Conservation (phyloP, 1,140 invertebrate genomes). For the Drosophila athabasca region DNA sequence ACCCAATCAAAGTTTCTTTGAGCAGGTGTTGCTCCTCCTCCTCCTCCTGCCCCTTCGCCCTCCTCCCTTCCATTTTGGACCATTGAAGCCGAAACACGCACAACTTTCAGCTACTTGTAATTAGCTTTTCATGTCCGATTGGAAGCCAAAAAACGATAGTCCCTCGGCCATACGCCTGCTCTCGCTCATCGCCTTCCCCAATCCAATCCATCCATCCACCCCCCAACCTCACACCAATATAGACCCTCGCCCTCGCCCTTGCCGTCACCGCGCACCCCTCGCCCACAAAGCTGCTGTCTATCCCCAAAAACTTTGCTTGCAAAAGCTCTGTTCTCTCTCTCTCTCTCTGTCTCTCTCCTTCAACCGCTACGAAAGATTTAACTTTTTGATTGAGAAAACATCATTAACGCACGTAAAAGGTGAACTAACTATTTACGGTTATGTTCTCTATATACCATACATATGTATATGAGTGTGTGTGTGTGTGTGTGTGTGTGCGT, state of each 20-base stretch:
- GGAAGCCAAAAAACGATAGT: conserved; percentile 65
- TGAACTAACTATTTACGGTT: conserved; percentile 72
- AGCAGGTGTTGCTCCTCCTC: conserved; percentile 59
- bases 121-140: conserved; percentile 81
- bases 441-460: conserved; percentile 8
- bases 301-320: conserved; percentile 59
- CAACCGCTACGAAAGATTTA: conserved; percentile 74
- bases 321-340: conserved; percentile 30
- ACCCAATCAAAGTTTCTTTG: conserved; percentile 77
- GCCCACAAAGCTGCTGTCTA: background rate
- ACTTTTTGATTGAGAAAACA: conserved; percentile 82
- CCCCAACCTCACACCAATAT: background rate
- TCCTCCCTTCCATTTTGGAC: conserved; percentile 18
- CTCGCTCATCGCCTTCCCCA: background rate
- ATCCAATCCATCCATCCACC: background rate
- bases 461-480: too few species aligned
- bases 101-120: conserved; percentile 80
- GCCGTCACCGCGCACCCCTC: too few species aligned
- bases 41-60: background rate
- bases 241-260: background rate
- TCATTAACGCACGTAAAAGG: conserved; percentile 81
- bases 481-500: conserved; percentile 8
- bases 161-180: background rate
- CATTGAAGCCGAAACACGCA: conserved; percentile 70
- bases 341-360: conserved; percentile 12